A percentile compares a stretch with the other conserved stretches of the same genome.
These are phyloP conservation scores for Oscheius sp. DNA, from an alignment of 2,888 invertebrate species.

Conservation along the genomic window DNA sequence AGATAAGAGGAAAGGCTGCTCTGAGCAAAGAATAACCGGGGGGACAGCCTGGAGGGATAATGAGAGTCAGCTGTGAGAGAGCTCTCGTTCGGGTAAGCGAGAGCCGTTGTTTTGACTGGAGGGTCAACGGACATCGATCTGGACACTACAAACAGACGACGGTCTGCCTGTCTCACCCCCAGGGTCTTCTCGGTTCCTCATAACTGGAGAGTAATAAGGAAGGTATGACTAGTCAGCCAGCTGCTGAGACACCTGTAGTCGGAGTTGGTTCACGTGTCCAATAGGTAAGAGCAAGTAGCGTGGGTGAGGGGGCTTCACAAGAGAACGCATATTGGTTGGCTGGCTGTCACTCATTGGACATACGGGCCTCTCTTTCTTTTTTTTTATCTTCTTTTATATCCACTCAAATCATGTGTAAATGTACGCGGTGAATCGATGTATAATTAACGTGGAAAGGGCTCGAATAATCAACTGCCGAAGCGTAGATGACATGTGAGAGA, in stretches of 20 bases:
- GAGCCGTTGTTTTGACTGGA: constrained; percentile 7
- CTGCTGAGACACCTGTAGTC: constrained; percentile 2
- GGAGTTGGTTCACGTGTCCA: neutral
- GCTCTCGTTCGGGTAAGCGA: neutral
- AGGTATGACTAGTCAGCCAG: neutral
- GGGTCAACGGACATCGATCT: constrained; percentile 30
- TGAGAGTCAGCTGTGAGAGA: constrained; percentile 31
- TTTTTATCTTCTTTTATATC: constrained; percentile 4
- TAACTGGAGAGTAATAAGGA: constrained; percentile 5
- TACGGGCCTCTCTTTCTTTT: neutral
- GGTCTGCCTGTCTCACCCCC: constrained; percentile 5
- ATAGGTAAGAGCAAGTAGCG: neutral
- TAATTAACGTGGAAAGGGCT: too few relatives aligned
- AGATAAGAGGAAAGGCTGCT: neutral
- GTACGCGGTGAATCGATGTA: neutral
- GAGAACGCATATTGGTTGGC: neutral
- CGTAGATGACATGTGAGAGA: too few relatives aligned
- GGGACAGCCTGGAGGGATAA: neutral
- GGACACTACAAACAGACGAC: constrained; percentile 28
- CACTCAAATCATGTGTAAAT: neutral
- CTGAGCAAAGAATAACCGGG: neutral
- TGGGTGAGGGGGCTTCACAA: neutral
- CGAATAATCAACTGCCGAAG: too few relatives aligned
- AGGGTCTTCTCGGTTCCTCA: neutral
- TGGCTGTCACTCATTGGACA: constrained; percentile 8